These are phyloP conservation scores for Tauraco hartlaubi DNA, from an alignment of 2,797 vertebrate genomes.

Conservation along the genomic window DNA sequence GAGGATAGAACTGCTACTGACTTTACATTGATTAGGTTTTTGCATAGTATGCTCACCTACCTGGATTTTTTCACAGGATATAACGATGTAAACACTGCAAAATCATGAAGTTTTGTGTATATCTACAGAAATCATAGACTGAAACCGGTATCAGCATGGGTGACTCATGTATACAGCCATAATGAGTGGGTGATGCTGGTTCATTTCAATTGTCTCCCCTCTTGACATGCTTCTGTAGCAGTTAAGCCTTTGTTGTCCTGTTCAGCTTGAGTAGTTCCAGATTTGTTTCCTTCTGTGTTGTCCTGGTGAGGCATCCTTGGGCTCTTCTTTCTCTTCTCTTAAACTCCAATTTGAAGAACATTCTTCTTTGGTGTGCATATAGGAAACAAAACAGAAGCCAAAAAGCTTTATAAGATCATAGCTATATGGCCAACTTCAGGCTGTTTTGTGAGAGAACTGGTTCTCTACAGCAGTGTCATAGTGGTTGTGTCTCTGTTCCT, in stretches of 20 bases:
- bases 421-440: neutral
- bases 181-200: neutral
- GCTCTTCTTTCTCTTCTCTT: neutral
- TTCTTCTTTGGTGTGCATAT: neutral
- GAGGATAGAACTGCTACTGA: neutral
- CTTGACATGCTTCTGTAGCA: neutral
- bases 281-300: neutral
- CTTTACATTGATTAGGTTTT: neutral
- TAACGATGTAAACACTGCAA: neutral
- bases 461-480: neutral
- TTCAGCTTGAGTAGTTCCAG: neutral
- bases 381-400: neutral
- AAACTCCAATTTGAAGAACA: fast-evolving
- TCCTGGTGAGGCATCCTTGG: neutral
- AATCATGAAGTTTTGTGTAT: neutral
- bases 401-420: neutral
- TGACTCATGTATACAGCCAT: neutral
- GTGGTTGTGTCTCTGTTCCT: neutral
- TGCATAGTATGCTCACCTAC: neutral
- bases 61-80: neutral
- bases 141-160: neutral
- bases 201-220: neutral
- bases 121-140: neutral
- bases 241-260: neutral
- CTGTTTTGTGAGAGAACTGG: neutral